A percentile compares a stretch with the other conserved stretches of the same genome.
Evolutionary conservation across 2,113 vertebrate species (phyloP).

Genomic region (Harpagus bidentatus): DNA sequence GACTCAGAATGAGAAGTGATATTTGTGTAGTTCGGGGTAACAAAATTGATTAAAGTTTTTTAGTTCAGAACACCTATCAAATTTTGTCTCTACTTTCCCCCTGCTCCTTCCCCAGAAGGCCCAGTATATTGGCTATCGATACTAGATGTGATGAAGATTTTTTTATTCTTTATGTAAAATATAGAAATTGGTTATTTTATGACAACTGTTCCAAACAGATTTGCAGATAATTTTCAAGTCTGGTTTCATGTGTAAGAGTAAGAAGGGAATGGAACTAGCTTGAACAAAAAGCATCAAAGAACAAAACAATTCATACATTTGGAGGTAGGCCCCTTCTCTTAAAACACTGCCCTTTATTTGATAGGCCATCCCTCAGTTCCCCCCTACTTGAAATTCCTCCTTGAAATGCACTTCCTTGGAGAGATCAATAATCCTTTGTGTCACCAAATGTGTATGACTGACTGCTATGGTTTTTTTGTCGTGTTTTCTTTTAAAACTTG

Average conservation of each 20-base stretch:
- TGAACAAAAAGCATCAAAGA: not conserved
- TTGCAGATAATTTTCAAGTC: not conserved
- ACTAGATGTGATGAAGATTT: not conserved
- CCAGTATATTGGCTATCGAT: not conserved
- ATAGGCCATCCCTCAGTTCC: not conserved
- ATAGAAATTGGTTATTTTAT: not conserved
- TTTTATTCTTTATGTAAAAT: not conserved
- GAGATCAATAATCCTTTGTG: not conserved
- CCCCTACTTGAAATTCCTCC: not conserved
- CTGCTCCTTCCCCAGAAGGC: not conserved
- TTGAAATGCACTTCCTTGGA: not conserved
- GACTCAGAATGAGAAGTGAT: not conserved
- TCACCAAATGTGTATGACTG: not conserved
- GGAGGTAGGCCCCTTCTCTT: not conserved
- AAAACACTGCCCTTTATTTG: not conserved
- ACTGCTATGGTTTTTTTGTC: not conserved
- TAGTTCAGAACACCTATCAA: not conserved
- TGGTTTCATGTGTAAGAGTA: not conserved
- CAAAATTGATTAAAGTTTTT: not conserved
- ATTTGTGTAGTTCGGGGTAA: not conserved
- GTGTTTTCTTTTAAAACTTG: not conserved
- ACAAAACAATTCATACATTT: not conserved
- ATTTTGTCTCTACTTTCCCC: not conserved
- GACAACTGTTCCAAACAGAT: not conserved
- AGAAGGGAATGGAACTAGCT: not conserved